phyloP scores from a whole-genome alignment of 2,797 vertebrate species.

The Pseudochromis fuscus region DNA sequence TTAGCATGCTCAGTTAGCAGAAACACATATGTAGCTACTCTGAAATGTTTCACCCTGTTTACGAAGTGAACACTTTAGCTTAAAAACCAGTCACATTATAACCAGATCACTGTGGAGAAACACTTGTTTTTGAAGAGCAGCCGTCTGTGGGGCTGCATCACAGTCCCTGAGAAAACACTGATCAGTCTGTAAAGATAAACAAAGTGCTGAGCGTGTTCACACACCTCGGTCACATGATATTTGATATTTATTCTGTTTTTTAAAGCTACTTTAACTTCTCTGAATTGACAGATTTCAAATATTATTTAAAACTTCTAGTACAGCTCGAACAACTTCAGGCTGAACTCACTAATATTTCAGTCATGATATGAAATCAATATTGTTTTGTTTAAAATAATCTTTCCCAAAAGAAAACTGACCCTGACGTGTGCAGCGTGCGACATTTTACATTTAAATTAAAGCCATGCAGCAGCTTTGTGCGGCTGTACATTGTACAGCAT shows the following conservation, averaged over 20 bases:
- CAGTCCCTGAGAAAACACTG: slow-evolving; percentile 75
- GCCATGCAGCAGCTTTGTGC: not conserved
- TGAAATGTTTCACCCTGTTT: not conserved
- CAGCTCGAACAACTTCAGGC: too few species aligned
- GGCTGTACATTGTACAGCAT: not conserved
- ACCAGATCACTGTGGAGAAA: not conserved
- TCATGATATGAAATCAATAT: too few species aligned
- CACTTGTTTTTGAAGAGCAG: slow-evolving; percentile 29
- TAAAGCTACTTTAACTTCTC: not conserved
- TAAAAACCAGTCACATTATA: not conserved
- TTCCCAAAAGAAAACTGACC: too few species aligned
- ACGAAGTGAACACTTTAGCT: slow-evolving; percentile 5
- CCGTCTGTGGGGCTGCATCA: not conserved
- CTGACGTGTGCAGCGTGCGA: too few species aligned
- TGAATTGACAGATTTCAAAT: too few species aligned
- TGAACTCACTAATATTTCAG: too few species aligned
- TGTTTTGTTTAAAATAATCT: too few species aligned
- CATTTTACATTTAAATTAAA: not conserved
- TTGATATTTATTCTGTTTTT: not conserved
- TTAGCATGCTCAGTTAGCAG: slow-evolving; percentile 18
- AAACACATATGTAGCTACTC: slow-evolving; percentile 7
- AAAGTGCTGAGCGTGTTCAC: slow-evolving; percentile 24
- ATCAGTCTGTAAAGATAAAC: slow-evolving; percentile 16
- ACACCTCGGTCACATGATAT: not conserved
- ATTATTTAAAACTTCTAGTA: too few species aligned